Evolutionary conservation across 2,113 vertebrate genomes (phyloP), one percentile per base, ranked within the genome.

Genomic region (Pheucticus melanocephalus): DNA sequence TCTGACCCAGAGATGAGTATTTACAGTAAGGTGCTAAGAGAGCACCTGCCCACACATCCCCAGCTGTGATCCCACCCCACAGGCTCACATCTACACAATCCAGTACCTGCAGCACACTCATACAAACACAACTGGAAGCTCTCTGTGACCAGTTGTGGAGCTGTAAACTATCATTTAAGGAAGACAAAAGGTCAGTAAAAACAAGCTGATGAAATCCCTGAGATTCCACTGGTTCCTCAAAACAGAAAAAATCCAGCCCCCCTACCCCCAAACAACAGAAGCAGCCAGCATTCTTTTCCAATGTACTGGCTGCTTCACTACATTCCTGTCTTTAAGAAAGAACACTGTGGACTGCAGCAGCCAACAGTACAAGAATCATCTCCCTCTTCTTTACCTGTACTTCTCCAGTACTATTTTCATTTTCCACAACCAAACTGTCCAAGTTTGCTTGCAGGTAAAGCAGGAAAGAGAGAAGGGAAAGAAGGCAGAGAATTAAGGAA

Each of bases 31-130:
- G 50, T 13, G 44, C 28, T 12, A 13, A 40, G 40, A 56, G 28
- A 8, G 15, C 45, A 33, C 19, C 37, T 39, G 71, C 30, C 42
- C 68, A 57, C 22, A 25, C 16, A 17, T 8, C 10, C 50, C 44
- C 1, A 17, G 25, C 30, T 7, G 4, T 1, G 6, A 61, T 12
- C 72, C 47, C 60, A 48, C 12, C 22, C 3, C 3, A 30, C 0
- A 1, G 76, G 37, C 63, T 73, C 50, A 8, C 31, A 9, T 16
- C 31, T 24, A 48, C 11, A 6, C 6, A 42, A 31, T 11, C 7
- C 78, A 64, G 24, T 3, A n/a, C 6, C 48, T 64, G 39, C 37
- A 42, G 63, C 71, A 35, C 33, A 1, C 6, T 24, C 31, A 28
- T 31, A 37, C 39, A 24, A 48, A 48, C 11, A 16, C 63, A 71